These are phyloP conservation scores for Ommatoiulus sabulosus DNA, from an alignment of 2,888 invertebrate genomes.

Conservation along the genomic window DNA sequence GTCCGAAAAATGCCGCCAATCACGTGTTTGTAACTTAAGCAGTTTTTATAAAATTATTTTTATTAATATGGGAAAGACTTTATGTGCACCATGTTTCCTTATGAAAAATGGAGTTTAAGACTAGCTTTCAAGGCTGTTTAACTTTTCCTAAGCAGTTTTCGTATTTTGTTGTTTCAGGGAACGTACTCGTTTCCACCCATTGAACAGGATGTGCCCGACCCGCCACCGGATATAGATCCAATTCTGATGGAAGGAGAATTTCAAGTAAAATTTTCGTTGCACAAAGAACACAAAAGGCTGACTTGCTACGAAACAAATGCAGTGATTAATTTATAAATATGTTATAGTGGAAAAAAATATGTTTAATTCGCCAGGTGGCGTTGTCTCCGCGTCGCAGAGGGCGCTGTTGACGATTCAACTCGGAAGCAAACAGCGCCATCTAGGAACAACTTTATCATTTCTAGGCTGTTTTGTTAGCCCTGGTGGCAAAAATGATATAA, in stretches of 20 bases:
- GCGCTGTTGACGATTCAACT: not conserved
- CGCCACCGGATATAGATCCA: constrained; percentile 55
- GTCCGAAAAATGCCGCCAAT: no score
- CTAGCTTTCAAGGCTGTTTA: no score
- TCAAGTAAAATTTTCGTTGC: constrained; percentile 54
- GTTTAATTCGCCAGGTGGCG: not conserved
- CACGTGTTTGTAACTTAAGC: no score
- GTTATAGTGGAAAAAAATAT: not conserved
- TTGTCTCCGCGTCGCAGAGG: not conserved
- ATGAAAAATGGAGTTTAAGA: no score
- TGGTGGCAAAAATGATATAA: not conserved
- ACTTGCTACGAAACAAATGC: constrained; percentile 56
- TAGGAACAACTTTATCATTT: not conserved
- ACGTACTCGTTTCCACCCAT: constrained; percentile 54
- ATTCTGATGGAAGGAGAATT: constrained; percentile 57
- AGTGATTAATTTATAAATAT: constrained; percentile 49
- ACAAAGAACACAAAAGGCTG: constrained; percentile 53
- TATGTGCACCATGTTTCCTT: no score
- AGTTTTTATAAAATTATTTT: no score
- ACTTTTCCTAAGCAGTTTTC: no score
- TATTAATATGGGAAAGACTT: no score
- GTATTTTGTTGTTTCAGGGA: constrained; percentile 15
- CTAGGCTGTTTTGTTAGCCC: not conserved
- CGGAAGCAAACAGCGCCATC: not conserved
- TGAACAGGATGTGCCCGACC: constrained; percentile 55